phyloP scores from a whole-genome alignment of 2,797 vertebrate genomes.

The Rhinogobio ventralis region DNA sequence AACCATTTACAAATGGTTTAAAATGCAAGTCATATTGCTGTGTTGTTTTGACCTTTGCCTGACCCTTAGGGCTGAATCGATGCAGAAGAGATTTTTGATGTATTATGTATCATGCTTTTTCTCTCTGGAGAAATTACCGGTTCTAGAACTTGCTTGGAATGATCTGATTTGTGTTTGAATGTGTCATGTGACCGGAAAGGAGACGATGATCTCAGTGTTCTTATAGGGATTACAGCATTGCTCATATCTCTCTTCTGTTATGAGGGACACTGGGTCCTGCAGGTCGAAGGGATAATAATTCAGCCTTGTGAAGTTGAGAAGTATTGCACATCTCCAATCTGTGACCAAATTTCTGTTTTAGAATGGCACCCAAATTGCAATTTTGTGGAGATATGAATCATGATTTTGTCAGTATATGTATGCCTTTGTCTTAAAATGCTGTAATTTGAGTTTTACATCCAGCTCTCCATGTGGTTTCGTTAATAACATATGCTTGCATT shows the following conservation, averaged over 20 bases:
- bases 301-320: neutral
- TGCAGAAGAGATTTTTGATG: neutral
- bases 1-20: neutral
- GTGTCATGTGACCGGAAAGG: slow-evolving; percentile 47
- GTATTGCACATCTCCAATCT: neutral
- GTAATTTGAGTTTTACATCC: slow-evolving; percentile 12
- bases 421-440: slow-evolving; percentile 12
- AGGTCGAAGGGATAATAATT: slow-evolving; percentile 44
- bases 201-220: slow-evolving; percentile 53
- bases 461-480: neutral
- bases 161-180: slow-evolving; percentile 42
- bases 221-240: slow-evolving; percentile 45
- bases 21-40: neutral
- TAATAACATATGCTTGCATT: neutral
- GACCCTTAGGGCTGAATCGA: neutral
- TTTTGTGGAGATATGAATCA: neutral
- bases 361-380: neutral
- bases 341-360: neutral
- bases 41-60: neutral
- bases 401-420: slow-evolving; percentile 8
- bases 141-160: slow-evolving; percentile 38
- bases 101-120: neutral
- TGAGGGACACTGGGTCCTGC: slow-evolving; percentile 46
- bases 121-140: neutral
- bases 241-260: slow-evolving; percentile 46